Percentiles rank a stretch among this genome's conserved stretches.
Evolutionary conservation across 2,888 invertebrate genomes (phyloP).

Genomic region (Pseudanteris insignis): DNA sequence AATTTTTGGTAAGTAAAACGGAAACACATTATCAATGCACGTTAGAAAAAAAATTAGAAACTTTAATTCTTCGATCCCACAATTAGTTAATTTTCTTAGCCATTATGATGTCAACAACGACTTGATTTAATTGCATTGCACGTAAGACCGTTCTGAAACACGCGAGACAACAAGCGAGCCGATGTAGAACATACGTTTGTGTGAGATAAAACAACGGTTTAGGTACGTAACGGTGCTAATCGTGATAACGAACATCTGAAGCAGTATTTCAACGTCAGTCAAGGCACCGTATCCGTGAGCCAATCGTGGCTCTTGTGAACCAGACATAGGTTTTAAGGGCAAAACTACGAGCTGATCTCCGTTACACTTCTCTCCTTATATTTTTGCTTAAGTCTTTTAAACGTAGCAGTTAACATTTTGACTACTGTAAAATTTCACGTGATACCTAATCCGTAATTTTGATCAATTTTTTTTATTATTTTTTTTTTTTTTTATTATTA

Average conservation of each 20-base stretch:
- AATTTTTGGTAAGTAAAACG: neutral
- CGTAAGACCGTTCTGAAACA: constrained; percentile 40
- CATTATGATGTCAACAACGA: constrained; percentile 45
- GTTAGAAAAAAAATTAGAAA: constrained; percentile 32
- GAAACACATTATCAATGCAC: too few species aligned
- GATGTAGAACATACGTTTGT: constrained; percentile 44
- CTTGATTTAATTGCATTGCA: constrained; percentile 42
- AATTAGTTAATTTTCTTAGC: constrained; percentile 43
- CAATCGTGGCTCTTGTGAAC: constrained; percentile 47
- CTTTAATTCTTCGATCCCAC: constrained; percentile 36
- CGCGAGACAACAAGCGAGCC: constrained; percentile 43
- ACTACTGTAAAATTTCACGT: neutral
- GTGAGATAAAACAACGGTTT: constrained; percentile 46
- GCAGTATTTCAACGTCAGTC: constrained; percentile 51
- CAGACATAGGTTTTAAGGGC: constrained; percentile 44
- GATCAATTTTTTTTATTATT: too few species aligned
- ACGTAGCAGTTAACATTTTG: constrained; percentile 10
- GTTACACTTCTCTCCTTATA: constrained; percentile 28
- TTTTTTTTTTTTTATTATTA: too few species aligned
- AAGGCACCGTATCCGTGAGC: constrained; percentile 47
- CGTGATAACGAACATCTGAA: constrained; percentile 53
- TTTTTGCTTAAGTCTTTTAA: constrained; percentile 8
- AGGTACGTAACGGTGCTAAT: constrained; percentile 46
- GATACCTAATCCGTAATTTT: too few species aligned
- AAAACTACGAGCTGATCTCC: constrained; percentile 41